Evolutionary conservation across 2,888 invertebrate genomes (phyloP).

Genomic region (Pimpla rufipes): DNA sequence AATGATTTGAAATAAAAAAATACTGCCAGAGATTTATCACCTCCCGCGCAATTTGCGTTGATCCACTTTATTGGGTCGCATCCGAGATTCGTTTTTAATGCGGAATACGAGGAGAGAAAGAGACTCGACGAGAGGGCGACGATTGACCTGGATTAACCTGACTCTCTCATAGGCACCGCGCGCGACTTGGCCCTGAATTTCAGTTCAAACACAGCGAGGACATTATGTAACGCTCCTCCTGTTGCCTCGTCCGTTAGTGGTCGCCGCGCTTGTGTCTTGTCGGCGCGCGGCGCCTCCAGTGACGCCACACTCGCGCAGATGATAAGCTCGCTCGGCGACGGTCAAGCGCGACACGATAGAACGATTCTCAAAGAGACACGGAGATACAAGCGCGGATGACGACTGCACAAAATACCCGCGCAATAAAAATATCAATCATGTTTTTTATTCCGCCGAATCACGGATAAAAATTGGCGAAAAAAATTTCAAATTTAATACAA

Average conservation of each 20-base stretch:
- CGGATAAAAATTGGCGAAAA: no score
- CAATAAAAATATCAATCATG: not conserved
- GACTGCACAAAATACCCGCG: not conserved
- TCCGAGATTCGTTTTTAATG: conserved; percentile 39
- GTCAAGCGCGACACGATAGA: not conserved
- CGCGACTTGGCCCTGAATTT: conserved; percentile 60
- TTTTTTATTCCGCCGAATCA: not conserved
- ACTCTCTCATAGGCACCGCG: conserved; percentile 42
- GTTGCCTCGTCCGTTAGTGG: conserved; percentile 2
- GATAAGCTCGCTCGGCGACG: conserved; percentile 11
- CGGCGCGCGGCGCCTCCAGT: conserved; percentile 8
- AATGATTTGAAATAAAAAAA: not conserved
- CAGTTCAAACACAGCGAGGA: conserved; percentile 15
- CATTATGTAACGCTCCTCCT: conserved; percentile 33
- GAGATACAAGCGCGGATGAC: not conserved
- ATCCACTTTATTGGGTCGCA: not conserved
- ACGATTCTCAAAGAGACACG: not conserved
- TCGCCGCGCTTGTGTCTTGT: no score
- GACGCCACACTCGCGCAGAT: conserved; percentile 25
- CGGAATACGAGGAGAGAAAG: conserved; percentile 7
- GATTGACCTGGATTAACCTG: conserved; percentile 67
- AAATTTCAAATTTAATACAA: no score
- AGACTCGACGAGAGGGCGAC: conserved; percentile 19
- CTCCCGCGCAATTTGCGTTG: not conserved
- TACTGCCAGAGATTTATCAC: not conserved